Conservation (phyloP, 2,888 invertebrate genomes). For the Meghimatium bilineatum region DNA sequence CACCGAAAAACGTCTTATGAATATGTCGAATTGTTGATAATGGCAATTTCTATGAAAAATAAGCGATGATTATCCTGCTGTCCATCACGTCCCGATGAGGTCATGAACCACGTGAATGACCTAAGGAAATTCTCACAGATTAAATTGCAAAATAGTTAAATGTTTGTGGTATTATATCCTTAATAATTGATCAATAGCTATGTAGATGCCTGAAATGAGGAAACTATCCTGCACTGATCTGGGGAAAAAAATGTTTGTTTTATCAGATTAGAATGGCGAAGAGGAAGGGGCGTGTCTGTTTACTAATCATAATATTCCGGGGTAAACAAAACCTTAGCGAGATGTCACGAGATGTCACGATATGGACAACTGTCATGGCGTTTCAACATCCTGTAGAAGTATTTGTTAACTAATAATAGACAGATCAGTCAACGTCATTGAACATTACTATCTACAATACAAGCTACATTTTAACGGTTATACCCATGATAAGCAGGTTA, state of each 20-base stretch:
- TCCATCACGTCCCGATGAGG: conserved; percentile 5
- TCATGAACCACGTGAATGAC: conserved; percentile 41
- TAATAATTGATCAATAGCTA: neutral
- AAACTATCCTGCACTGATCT: neutral
- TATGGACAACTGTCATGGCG: conserved; percentile 24
- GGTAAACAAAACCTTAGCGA: conserved; percentile 30
- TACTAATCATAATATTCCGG: conserved; percentile 16
- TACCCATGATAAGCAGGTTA: neutral
- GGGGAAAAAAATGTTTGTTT: no score
- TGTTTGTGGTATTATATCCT: neutral
- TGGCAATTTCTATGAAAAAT: neutral
- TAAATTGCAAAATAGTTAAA: no score
- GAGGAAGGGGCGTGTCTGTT: conserved; percentile 15
- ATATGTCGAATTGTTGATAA: neutral
- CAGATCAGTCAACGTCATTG: neutral
- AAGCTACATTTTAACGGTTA: neutral
- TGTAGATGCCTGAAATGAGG: neutral
- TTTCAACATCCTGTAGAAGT: neutral
- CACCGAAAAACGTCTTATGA: neutral
- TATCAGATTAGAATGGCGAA: no score
- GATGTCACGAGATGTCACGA: conserved; percentile 25
- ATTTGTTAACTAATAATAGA: neutral
- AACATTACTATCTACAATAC: neutral
- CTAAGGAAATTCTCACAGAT: neutral
- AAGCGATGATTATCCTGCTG: neutral